Base-by-base conservation (phyloP, 2,888 invertebrate genomes). In the Tetanocera ferruginea region DNA sequence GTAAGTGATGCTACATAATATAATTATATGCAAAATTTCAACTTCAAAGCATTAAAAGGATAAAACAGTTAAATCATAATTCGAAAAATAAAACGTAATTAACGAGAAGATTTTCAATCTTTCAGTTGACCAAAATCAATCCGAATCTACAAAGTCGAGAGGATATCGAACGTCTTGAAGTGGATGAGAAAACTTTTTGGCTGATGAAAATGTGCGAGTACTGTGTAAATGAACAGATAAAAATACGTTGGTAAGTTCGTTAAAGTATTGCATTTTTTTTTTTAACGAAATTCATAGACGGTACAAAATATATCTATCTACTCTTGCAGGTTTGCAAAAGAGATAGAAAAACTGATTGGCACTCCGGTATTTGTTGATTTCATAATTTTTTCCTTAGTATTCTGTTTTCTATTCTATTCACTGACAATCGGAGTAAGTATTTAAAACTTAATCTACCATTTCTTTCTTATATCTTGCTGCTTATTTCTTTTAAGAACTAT, bases 341-440 rank as follows among this genome's bases (percentile, higher is more conserved):
- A 87, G 23, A 74, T 87, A 1, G 81, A 88, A 23, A 23, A 78
- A 1, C 76, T 87, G 0, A 81, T 87, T 6, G 77, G 83, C 1
- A 70, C 88, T 0, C 87, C 88, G 0, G 87, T 88, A 5, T 85
- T 87, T 81, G 81, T 82, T 2, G 88, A 87, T 64, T 87, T 87
- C 5, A 83, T 87, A 0, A 86, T 87, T 51, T 87, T 86, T 77
- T 86, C 87, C 0, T 78, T 88, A 8, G 78, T 86, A 43, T 86
- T 88, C 14, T 87, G 87, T 37, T 88, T 87, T 81, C 81, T 87
- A 0, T 84, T 88, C 76, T 88, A 83, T 66, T 85, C 86, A 17
- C 34, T 87, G 4, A 78, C 80, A 1, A 76, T 80, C 19, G 86
- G 84, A n/a, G 87, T 87, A 80, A 84, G 88, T 81, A 2, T n/a